phyloP scores from a whole-genome alignment of 2,888 invertebrate species.

The Buathra laborator region DNA sequence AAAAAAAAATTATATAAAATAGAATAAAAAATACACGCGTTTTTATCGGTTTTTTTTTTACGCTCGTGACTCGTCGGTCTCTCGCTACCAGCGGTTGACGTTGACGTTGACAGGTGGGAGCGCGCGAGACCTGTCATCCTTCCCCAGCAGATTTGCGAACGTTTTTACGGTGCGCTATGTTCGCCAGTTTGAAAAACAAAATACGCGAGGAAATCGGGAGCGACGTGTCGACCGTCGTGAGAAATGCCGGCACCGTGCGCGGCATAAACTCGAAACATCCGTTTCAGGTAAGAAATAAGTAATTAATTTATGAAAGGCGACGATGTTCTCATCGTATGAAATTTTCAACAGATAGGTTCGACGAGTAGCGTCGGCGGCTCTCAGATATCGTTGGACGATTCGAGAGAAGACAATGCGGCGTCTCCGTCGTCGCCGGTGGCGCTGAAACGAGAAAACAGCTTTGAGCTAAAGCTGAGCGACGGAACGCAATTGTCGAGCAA shows the following conservation, averaged over 20 bases:
- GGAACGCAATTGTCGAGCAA: constrained; percentile 81
- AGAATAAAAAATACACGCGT: neutral
- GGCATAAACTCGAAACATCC: constrained; percentile 81
- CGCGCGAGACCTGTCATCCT: constrained; percentile 58
- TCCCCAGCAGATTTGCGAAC: neutral
- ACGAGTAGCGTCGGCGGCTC: constrained; percentile 84
- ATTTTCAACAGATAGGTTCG: constrained; percentile 78
- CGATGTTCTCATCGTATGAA: neutral
- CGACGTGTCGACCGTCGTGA: constrained; percentile 88
- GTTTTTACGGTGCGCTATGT: constrained; percentile 87
- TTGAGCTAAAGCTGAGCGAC: constrained; percentile 83
- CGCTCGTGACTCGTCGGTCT: constrained; percentile 22
- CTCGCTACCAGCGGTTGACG: constrained; percentile 40
- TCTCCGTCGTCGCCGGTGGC: constrained; percentile 77
- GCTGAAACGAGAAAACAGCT: constrained; percentile 84
- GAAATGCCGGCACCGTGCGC: constrained; percentile 81
- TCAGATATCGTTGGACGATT: constrained; percentile 82
- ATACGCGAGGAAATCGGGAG: constrained; percentile 95
- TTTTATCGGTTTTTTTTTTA: constrained; percentile 8
- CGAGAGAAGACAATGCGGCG: constrained; percentile 78
- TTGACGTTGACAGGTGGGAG: constrained; percentile 72
- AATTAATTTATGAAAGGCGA: neutral
- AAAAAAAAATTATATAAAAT: too few species aligned
- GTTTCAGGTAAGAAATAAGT: constrained; percentile 79
- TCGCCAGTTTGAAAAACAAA: constrained; percentile 95